phyloP scores from a whole-genome alignment of 2,888 invertebrate genomes.

The Opisthograptis luteolata region DNA sequence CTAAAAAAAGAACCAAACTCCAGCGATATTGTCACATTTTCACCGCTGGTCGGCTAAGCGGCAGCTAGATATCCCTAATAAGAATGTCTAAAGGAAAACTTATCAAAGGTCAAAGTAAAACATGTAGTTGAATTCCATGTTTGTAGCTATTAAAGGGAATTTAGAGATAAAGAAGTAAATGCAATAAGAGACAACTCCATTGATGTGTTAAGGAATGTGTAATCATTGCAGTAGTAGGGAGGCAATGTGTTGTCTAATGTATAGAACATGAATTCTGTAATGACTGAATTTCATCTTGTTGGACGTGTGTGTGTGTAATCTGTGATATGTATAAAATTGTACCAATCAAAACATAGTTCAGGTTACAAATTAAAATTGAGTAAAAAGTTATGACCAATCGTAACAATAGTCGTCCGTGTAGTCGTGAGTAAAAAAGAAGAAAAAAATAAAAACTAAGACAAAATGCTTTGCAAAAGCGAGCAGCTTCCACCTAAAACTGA shows the following conservation, averaged over 20 bases:
- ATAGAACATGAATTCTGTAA: background rate
- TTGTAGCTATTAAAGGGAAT: conserved; percentile 24
- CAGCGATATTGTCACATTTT: conserved; percentile 60
- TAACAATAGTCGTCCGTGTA: conserved; percentile 44
- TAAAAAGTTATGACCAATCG: conserved; percentile 26
- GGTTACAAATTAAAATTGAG: conserved; percentile 8
- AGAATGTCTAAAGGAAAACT: conserved; percentile 52
- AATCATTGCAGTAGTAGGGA: conserved; percentile 19
- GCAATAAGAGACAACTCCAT: conserved; percentile 14
- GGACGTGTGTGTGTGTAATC: background rate
- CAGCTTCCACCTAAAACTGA: conserved; percentile 80
- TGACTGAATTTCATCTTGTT: conserved; percentile 2
- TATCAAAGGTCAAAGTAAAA: conserved; percentile 42
- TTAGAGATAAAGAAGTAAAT: conserved; percentile 25
- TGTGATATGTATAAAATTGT: conserved; percentile 6
- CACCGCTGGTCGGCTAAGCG: conserved; percentile 76
- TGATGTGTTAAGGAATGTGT: conserved; percentile 18
- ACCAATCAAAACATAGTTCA: conserved; percentile 7
- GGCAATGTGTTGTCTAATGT: background rate
- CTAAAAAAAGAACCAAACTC: conserved; percentile 54
- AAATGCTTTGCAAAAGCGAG: conserved; percentile 83
- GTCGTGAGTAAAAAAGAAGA: conserved; percentile 57
- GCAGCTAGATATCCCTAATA: conserved; percentile 52
- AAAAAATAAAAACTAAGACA: conserved; percentile 56
- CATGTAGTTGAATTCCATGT: conserved; percentile 37